Conservation (phyloP, 1,140 invertebrate genomes). For the Metaphire vulgaris region DNA sequence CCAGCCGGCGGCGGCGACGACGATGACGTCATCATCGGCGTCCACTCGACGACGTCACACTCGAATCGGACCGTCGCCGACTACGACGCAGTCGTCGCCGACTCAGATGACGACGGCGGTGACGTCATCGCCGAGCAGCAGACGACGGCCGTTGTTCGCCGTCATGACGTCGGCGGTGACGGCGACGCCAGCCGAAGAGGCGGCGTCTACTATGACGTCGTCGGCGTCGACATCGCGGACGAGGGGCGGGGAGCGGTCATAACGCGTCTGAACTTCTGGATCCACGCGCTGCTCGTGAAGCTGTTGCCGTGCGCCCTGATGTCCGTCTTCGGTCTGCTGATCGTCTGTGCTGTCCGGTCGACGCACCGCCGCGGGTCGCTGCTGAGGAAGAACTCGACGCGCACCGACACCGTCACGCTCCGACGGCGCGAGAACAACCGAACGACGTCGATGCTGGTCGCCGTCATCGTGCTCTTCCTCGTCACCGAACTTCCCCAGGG, state of each 20-base stretch:
- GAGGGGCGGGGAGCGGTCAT: not conserved
- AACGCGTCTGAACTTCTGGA: constrained; percentile 13
- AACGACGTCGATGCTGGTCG: constrained; percentile 82
- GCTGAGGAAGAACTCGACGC: constrained; percentile 12
- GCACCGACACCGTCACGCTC: not conserved
- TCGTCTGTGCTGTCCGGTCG: constrained; percentile 1
- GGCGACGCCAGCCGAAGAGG: too few species aligned
- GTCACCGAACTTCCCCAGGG: constrained; percentile 73
- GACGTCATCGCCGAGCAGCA: not conserved
- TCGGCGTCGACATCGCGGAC: not conserved
- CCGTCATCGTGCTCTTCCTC: constrained; percentile 75
- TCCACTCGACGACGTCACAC: not conserved
- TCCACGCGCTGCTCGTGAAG: constrained; percentile 12
- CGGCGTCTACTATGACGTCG: not conserved
- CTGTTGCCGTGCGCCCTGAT: constrained; percentile 13
- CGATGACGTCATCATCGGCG: not conserved
- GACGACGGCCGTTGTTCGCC: not conserved
- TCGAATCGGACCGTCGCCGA: not conserved
- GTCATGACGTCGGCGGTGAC: not conserved
- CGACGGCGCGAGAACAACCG: constrained; percentile 63
- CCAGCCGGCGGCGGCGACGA: not conserved
- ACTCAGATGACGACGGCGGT: not conserved
- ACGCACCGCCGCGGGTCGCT: not conserved
- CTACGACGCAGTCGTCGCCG: not conserved
- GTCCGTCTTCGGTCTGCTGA: constrained; percentile 17